A percentile compares a stretch with the other conserved stretches of the same genome.
Evolutionary conservation across 2,113 vertebrate genomes (phyloP).

Genomic region (Rhineura floridana): DNA sequence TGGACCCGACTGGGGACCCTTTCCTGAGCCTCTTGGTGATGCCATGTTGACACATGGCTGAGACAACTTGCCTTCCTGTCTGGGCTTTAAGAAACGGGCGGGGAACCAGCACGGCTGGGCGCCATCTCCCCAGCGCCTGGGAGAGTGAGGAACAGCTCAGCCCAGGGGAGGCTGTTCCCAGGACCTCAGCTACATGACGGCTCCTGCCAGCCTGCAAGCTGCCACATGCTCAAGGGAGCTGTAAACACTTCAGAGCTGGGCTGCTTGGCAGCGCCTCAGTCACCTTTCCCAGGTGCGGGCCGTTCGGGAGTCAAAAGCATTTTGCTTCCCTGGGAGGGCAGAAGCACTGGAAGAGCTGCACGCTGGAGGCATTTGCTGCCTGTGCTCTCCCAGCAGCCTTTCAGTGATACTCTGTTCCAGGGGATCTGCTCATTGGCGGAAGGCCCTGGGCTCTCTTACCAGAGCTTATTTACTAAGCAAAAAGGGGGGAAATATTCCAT

Average conservation of each 20-base stretch:
- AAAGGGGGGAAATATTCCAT: too few species aligned
- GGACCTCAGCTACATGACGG: slow-evolving; percentile 43
- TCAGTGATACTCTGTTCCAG: not conserved
- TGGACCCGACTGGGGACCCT: not conserved
- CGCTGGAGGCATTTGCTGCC: not conserved
- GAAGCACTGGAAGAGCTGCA: slow-evolving; percentile 10
- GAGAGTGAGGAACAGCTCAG: slow-evolving; percentile 45
- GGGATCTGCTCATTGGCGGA: not conserved
- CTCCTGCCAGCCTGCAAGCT: slow-evolving; percentile 55
- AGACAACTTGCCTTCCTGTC: slow-evolving; percentile 1
- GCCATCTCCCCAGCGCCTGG: not conserved
- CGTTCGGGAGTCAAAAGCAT: slow-evolving; percentile 20
- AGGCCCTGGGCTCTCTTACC: not conserved
- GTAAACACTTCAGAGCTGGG: slow-evolving; percentile 32
- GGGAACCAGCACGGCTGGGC: not conserved
- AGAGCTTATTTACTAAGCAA: too few species aligned
- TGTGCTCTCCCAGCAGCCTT: not conserved
- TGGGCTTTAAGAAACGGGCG: slow-evolving; percentile 1
- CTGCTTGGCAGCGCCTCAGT: slow-evolving; percentile 51
- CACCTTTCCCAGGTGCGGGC: slow-evolving; percentile 42
- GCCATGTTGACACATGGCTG: not conserved
- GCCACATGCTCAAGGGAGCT: slow-evolving; percentile 47
- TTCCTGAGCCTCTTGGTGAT: not conserved
- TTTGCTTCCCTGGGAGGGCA: not conserved
- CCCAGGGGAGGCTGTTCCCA: slow-evolving; percentile 57